Percentiles rank a stretch among this genome's conserved stretches.
phyloP scores from a whole-genome alignment of 1,140 invertebrate species.

The Potamilus streckersoni region DNA sequence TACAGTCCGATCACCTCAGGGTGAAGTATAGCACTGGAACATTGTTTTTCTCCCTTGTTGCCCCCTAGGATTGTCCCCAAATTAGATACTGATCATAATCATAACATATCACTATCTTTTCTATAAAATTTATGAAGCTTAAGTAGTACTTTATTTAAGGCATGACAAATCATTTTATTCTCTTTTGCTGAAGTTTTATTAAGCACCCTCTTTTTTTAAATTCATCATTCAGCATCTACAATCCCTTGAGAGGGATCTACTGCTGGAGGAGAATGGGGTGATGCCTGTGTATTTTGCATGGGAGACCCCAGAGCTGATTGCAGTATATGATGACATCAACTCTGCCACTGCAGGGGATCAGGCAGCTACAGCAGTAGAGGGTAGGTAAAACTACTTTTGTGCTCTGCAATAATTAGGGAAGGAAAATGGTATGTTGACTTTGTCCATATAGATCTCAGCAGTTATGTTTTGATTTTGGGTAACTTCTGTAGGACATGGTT shows the following conservation, averaged over 20 bases:
- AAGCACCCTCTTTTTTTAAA: neutral
- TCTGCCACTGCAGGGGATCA: constrained; percentile 71
- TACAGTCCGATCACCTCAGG: no score
- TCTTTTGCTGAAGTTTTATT: neutral
- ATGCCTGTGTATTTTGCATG: constrained; percentile 91
- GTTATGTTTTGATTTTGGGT: no score
- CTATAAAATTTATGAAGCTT: no score
- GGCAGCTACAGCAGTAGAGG: constrained; percentile 77
- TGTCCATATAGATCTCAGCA: neutral
- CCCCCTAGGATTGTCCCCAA: no score
- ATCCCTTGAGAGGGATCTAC: constrained; percentile 83
- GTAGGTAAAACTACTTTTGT: constrained; percentile 43
- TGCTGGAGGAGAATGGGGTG: constrained; percentile 80
- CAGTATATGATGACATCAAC: constrained; percentile 82
- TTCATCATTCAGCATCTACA: constrained; percentile 74
- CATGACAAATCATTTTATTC: no score
- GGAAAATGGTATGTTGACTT: neutral
- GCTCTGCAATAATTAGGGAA: neutral
- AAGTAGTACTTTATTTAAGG: no score
- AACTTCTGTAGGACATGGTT: no score
- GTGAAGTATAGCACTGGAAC: no score
- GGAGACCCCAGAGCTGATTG: constrained; percentile 78
- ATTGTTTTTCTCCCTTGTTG: no score
- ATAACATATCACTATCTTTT: no score
- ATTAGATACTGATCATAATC: no score